These are phyloP conservation scores for Pampus argenteus DNA, from an alignment of 2,797 vertebrate genomes.

Conservation along the genomic window DNA sequence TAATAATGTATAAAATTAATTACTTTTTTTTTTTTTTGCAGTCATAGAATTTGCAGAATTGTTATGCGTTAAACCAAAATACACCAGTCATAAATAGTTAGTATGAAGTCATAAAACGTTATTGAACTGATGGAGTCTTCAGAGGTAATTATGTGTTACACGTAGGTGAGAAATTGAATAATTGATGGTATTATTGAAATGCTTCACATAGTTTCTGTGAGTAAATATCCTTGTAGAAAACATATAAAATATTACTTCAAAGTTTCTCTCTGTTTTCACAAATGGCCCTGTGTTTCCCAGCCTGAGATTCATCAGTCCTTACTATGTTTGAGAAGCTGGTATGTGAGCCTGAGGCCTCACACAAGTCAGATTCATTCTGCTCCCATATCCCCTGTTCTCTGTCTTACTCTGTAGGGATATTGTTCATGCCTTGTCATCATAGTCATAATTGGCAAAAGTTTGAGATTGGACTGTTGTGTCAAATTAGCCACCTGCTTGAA, in stretches of 20 bases:
- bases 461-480: constrained; percentile 37
- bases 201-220: constrained; percentile 43
- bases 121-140: not conserved
- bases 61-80: not conserved
- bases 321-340: constrained; percentile 45
- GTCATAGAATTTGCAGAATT: not conserved
- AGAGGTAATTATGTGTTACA: not conserved
- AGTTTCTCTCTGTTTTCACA: constrained; percentile 49
- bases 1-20: not conserved
- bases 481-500: constrained; percentile 51
- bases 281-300: constrained; percentile 52
- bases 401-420: constrained; percentile 10
- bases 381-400: constrained; percentile 16
- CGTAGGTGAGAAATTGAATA: constrained; percentile 8
- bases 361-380: constrained; percentile 36
- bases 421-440: constrained; percentile 39
- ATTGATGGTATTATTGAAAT: constrained; percentile 30
- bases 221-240: constrained; percentile 50
- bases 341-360: constrained; percentile 53
- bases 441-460: constrained; percentile 33
- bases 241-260: constrained; percentile 41
- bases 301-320: constrained; percentile 51
- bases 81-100: not conserved
- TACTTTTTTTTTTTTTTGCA: not conserved
- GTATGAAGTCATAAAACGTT: not conserved